Evolutionary conservation across 2,797 vertebrate species (phyloP).

Genomic region (Cyprinodon diabolis): DNA sequence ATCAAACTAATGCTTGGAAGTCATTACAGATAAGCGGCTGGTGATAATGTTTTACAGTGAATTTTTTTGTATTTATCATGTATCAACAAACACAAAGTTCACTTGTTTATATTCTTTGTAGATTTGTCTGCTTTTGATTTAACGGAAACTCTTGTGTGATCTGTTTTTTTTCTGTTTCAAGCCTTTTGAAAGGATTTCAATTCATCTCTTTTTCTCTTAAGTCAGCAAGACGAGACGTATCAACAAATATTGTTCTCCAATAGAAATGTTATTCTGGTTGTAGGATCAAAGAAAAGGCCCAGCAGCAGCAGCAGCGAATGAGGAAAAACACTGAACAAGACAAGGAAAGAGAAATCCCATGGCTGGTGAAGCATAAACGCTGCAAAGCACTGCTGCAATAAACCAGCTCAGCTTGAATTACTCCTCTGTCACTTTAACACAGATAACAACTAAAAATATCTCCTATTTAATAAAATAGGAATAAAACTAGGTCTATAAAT

Average conservation of each 20-base stretch:
- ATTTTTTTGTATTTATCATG: neutral
- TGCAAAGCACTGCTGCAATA: neutral
- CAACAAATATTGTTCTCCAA: slow-evolving; percentile 3
- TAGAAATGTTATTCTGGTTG: neutral
- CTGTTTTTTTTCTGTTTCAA: neutral
- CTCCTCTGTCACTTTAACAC: slow-evolving; percentile 6
- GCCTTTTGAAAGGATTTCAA: slow-evolving; percentile 6
- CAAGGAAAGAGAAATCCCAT: slow-evolving; percentile 2
- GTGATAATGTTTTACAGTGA: neutral
- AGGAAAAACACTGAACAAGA: slow-evolving; percentile 1
- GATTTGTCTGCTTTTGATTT: neutral
- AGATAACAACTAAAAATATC: neutral
- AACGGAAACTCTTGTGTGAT: neutral
- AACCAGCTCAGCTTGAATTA: neutral
- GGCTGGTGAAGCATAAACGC: slow-evolving; percentile 3
- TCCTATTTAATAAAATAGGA: neutral
- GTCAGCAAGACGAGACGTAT: neutral
- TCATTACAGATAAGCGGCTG: neutral
- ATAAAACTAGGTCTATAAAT: neutral
- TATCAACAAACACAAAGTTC: neutral
- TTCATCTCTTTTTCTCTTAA: neutral
- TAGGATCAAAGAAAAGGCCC: slow-evolving; percentile 1
- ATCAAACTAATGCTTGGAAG: slow-evolving; percentile 20
- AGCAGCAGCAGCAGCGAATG: neutral
- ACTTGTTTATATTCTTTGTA: neutral